These are phyloP conservation scores for Acrossocheilus wenchowensis DNA, from an alignment of 2,797 vertebrate genomes.

Conservation along the genomic window DNA sequence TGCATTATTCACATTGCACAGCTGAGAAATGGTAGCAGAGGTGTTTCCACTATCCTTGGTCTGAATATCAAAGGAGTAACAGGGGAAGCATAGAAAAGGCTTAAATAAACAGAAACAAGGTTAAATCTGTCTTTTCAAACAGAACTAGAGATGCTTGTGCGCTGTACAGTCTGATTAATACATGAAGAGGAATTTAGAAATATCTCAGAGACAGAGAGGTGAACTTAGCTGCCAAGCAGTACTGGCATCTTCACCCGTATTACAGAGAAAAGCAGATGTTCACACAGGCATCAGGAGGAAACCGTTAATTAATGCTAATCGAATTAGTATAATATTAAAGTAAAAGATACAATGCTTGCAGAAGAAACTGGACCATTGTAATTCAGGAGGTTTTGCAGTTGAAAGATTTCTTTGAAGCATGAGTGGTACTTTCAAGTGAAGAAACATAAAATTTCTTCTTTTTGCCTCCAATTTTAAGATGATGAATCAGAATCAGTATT, in stretches of 20 bases:
- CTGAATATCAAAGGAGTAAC: slow-evolving; percentile 14
- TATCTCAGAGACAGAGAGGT: slow-evolving; percentile 11
- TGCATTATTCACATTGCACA: slow-evolving; percentile 36
- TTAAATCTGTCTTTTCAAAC: slow-evolving; percentile 23
- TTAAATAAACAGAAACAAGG: slow-evolving; percentile 18
- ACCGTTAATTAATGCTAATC: no score
- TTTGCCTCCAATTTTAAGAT: not conserved
- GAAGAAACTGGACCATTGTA: not conserved
- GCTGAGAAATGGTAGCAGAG: slow-evolving; percentile 14
- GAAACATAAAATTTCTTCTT: not conserved
- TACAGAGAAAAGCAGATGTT: slow-evolving; percentile 2
- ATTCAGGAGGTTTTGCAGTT: not conserved
- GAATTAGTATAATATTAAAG: not conserved
- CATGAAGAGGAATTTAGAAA: slow-evolving; percentile 39
- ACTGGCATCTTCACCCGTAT: not conserved
- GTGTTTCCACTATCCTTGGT: slow-evolving; percentile 12
- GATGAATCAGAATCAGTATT: not conserved
- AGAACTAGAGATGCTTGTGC: slow-evolving; percentile 4
- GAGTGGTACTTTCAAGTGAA: not conserved
- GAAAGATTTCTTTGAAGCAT: not conserved
- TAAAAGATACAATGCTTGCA: not conserved
- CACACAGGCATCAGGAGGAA: not conserved
- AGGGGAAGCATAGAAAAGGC: slow-evolving; percentile 19
- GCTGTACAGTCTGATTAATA: slow-evolving; percentile 36
- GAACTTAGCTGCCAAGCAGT: not conserved